A percentile compares a stretch with the other conserved stretches of the same genome.
Evolutionary conservation across 1,140 invertebrate genomes (phyloP).

Genomic region (Piezodorus guildinii): DNA sequence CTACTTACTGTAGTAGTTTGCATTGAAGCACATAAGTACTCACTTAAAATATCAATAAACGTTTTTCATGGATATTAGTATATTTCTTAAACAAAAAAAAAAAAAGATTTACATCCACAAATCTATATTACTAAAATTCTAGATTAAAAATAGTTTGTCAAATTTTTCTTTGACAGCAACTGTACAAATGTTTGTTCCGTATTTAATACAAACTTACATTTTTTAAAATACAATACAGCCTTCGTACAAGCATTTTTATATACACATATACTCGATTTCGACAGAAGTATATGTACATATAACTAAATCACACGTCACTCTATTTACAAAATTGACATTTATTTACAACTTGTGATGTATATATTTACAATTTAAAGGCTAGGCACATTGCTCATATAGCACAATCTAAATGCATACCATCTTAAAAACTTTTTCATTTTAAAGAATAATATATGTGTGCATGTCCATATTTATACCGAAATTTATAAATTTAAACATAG

Average conservation of each 20-base stretch:
- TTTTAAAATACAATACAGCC: conserved; percentile 19
- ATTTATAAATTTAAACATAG: conserved; percentile 2
- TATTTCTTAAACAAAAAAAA: conserved; percentile 17
- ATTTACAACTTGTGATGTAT: conserved; percentile 19
- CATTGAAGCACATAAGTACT: no score
- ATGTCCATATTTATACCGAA: conserved; percentile 16
- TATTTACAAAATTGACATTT: conserved; percentile 19
- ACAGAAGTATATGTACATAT: conserved; percentile 7
- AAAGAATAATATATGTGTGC: neutral
- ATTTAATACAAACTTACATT: conserved; percentile 19
- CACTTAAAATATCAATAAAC: no score
- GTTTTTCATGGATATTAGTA: conserved; percentile 6
- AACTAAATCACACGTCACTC: conserved; percentile 7
- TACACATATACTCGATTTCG: conserved; percentile 5
- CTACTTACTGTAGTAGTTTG: no score
- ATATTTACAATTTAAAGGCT: conserved; percentile 14
- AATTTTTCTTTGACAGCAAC: conserved; percentile 15
- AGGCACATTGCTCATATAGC: conserved; percentile 17
- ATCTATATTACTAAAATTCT: conserved; percentile 18
- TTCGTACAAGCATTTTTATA: neutral
- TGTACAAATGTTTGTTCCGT: conserved; percentile 17
- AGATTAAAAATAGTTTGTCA: conserved; percentile 21
- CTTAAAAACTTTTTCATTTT: no score
- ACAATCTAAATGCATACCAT: conserved; percentile 12
- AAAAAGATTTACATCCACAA: conserved; percentile 20